Base-by-base conservation (phyloP, 2,888 invertebrate species). In the Philaethria dido region DNA sequence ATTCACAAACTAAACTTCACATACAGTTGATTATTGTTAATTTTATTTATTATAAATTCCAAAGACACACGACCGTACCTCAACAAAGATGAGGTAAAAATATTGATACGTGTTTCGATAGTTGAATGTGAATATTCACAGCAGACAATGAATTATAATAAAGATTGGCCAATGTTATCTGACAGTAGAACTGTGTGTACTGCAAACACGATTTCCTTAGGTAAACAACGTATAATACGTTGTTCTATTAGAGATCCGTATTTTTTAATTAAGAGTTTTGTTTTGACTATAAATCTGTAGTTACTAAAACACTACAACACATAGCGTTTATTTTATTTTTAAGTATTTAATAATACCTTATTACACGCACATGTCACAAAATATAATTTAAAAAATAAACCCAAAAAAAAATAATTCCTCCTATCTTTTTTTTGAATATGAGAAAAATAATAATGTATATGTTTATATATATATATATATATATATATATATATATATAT, bases 151-250 rank as follows among this genome's bases (percentile, higher is more conserved):
- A 5, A 63, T 66, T 44, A 60, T 54, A 62, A 69, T 48, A 63
- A 45, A 71, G 70, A 72, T 68, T 70, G 61, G 66, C 61, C 52
- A 66, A 66, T 70, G 68, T 64, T 70, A 70, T 72, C 69, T 68
- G 59, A 22, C 45, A 39, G 18, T 52, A 25, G 14, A 47, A 59
- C 57, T 45, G 44, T n/a, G 60, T 62, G 62, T 47, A 64, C 16
- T 60, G 42, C 29, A 54, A 52, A 59, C 29, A 25, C 22, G 62
- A 62, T 65, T 67, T 68, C 65, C 64, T 67, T 64, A 22, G 0
- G 39, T n/a, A 20, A 39, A 55, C 22, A 39, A 39, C 22, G 14
- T 9, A 57, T 55, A 14, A 42, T 22, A n/a, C n/a, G n/a, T n/a
- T n/a, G n/a, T 25, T 18, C 52, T 16, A 16, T 52, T 57, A 57